phyloP scores from a whole-genome alignment of 2,797 vertebrate genomes.

The Chaetophractus vellerosus region DNA sequence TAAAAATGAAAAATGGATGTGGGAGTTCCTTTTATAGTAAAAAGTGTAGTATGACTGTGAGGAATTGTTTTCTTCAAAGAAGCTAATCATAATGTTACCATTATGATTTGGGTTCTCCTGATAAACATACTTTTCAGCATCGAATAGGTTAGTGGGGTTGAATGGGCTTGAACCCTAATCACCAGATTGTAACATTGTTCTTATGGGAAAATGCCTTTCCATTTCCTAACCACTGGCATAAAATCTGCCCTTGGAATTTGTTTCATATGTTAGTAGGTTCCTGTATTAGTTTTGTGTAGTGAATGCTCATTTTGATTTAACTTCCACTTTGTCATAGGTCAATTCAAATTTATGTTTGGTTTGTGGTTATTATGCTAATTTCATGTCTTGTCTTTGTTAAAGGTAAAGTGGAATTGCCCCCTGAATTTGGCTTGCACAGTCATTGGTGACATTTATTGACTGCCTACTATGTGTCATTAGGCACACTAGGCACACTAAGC shows the following conservation, averaged over 20 bases:
- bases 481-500: background rate
- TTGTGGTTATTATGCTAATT: conserved; percentile 19
- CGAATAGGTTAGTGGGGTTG: background rate
- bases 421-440: background rate
- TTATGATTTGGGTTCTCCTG: background rate
- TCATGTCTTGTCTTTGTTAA: background rate
- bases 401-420: background rate
- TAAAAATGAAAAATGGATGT: conserved; percentile 37
- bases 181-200: conserved; percentile 17
- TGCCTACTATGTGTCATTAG: background rate
- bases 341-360: background rate
- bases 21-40: conserved; percentile 22
- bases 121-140: background rate
- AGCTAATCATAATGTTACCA: background rate
- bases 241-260: conserved; percentile 24
- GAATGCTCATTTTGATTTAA: conserved; percentile 13
- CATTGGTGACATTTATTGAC: background rate
- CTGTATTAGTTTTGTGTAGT: conserved; percentile 25
- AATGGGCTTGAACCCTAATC: background rate
- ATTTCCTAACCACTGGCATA: background rate
- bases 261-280: background rate
- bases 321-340: conserved; percentile 23
- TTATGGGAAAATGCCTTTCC: conserved; percentile 26
- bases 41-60: background rate
- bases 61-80: conserved; percentile 36